Base-by-base conservation (phyloP, 2,797 vertebrate genomes). In the Nannoperca australis region DNA sequence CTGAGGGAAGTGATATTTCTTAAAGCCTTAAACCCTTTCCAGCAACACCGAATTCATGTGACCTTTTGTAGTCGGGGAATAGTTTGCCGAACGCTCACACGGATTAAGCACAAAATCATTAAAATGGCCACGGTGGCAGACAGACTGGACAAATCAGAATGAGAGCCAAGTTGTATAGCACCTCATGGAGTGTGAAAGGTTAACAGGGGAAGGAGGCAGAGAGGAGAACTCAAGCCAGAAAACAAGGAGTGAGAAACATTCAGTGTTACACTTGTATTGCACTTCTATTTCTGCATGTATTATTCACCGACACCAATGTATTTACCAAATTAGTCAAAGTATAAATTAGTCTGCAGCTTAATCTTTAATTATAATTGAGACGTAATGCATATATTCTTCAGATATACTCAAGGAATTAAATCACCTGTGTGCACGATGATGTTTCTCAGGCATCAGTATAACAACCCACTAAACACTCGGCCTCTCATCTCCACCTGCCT, bases 101-200 rank as follows among this genome's bases (percentile, higher is more conserved):
- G 73, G 91, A 93, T 91, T 93, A 93, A 90, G 86, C 84, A 84
- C 89, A 79, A 81, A 92, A 91, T 93, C 90, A 94, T 95, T 95
- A 94, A 93, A 93, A 89, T 54, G 68, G 84, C 86, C 69, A 64
- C 5, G 66, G 79, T 80, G 84, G 88, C 82, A 88, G 73, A 79
- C 70, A 61, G 80, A 78, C 82, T 54, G 83, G 84, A 80, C 83
- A 84, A 78, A 81, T 89, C 83, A 62, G 70, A 87, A 86, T 47
- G 55, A 80, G 83, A 89, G 85, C 86, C 76, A 92, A 94, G 94
- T 90, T 90, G 86, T 90, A 87, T 32, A 79, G 89, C 78, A 79
- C 78, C 88, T 91, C 73, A 88, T 91, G 88, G 92, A 85, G 89
- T 94, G 92, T 93, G 91, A 94, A 95, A 95, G 91, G 91, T 92